Evolutionary conservation across 2,888 invertebrate species (phyloP), one percentile per base, ranked within the genome.

Genomic region (Drosophila quinaria): DNA sequence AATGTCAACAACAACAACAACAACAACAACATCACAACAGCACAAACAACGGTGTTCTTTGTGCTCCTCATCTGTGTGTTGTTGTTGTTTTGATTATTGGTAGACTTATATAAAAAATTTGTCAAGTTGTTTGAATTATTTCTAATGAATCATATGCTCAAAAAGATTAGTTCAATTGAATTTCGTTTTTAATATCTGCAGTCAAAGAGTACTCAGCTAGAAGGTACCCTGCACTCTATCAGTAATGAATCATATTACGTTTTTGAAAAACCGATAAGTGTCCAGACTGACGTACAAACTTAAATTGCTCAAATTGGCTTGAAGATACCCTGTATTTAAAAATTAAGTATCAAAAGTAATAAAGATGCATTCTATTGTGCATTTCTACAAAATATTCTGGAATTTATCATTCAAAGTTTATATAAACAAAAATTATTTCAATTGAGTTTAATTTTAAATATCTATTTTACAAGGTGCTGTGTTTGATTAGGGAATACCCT

Each of bases 1-100:
- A 65, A 47, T 65, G 81, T 72, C 75, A 77, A 78, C 75, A 78
- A 76, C 10, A 17, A 17, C 74, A 50, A 39, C 60, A n/a, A n/a
- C n/a, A n/a, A n/a, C n/a, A n/a, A n/a, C n/a, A n/a, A 67, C 42
- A 29, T n/a, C 44, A 31, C 17, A 22, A 25, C 5, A 2, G 1
- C 19, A 25, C 25, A 25, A 31, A 44, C 17, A 65, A 15, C 46
- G 8, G 17, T 67, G 56, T 71, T 60, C 47, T 44, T 15, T 8
- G 2, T 44, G 44, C 42, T 19, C 42, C 19, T 35, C 41, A 42
- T 59, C 17, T 33, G 35, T 9, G 25, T n/a, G 17, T 54, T 29
- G 44, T 13, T 10, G n/a, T 13, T 52, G 9, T 52, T 54, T 19
- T 31, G 15, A n/a, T 33, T 19, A 19, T 37, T 54, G 44, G 44